These are phyloP conservation scores for Itoplectis maculator DNA, from an alignment of 2,888 invertebrate species.

Conservation along the genomic window DNA sequence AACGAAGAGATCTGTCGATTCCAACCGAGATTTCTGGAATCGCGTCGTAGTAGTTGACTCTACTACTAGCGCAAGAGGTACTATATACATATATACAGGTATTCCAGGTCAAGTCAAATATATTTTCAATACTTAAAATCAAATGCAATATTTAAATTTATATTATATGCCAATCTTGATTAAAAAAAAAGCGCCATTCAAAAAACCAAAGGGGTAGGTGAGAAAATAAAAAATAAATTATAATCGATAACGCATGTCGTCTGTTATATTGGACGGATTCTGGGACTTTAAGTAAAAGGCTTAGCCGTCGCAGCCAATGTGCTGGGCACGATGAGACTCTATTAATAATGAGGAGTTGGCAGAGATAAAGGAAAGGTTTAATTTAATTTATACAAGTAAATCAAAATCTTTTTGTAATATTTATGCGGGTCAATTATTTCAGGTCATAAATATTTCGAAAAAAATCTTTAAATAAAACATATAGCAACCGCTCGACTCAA, in stretches of 20 bases:
- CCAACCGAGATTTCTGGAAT: constrained; percentile 5
- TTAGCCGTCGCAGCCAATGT: background rate
- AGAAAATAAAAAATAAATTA: no score
- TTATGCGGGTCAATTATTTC: no score
- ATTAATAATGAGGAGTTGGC: background rate
- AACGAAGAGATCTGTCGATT: constrained; percentile 15
- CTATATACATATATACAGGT: constrained; percentile 6
- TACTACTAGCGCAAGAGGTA: background rate
- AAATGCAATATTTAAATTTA: no score
- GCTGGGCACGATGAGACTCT: background rate
- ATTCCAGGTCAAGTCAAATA: background rate
- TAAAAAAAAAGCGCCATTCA: background rate
- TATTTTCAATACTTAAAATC: no score
- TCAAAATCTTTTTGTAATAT: no score
- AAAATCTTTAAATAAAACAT: background rate
- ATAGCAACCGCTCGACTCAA: background rate
- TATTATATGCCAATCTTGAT: background rate
- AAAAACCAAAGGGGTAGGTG: no score
- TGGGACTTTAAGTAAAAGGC: background rate
- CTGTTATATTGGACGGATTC: background rate
- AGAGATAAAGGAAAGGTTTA: no score
- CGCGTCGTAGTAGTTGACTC: constrained; percentile 2
- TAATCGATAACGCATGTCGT: background rate
- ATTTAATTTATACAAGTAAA: no score
- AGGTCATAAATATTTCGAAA: no score